These are phyloP conservation scores for Caenorhabditis drosophilae DNA, from an alignment of 2,888 invertebrate species.

Conservation along the genomic window DNA sequence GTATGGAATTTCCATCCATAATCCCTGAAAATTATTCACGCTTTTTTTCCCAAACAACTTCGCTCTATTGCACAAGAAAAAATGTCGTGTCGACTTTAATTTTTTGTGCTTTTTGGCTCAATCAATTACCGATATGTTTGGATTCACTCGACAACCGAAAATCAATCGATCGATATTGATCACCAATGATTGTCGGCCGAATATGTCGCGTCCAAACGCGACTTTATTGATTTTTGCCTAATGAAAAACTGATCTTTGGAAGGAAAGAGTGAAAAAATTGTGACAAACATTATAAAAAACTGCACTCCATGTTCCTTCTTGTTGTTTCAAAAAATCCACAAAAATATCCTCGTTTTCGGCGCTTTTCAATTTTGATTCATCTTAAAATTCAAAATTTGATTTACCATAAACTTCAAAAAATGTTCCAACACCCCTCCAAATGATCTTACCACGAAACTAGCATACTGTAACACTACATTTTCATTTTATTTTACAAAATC, in stretches of 20 bases:
- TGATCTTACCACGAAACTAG: too few species aligned
- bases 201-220: constrained; percentile 47
- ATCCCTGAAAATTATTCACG: constrained; percentile 6
- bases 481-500: too few species aligned
- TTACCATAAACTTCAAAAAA: too few species aligned
- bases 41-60: too few species aligned
- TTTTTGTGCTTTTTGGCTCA: too few species aligned
- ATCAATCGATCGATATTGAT: constrained; percentile 2
- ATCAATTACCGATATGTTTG: too few species aligned
- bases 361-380: neutral
- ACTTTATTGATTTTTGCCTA: constrained; percentile 11
- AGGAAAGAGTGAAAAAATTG: neutral
- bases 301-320: constrained; percentile 25
- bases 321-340: neutral
- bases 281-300: constrained; percentile 9
- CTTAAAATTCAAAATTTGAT: neutral
- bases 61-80: too few species aligned
- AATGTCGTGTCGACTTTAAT: too few species aligned
- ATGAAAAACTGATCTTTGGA: too few species aligned
- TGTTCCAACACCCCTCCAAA: constrained; percentile 10
- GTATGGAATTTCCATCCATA: constrained; percentile 42
- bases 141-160: constrained; percentile 16
- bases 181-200: constrained; percentile 48
- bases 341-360: neutral
- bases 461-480: too few species aligned